Percentiles rank a stretch among this genome's conserved stretches.
Evolutionary conservation across 1,140 invertebrate genomes (phyloP).

Genomic region (Zaprionus ornatus): DNA sequence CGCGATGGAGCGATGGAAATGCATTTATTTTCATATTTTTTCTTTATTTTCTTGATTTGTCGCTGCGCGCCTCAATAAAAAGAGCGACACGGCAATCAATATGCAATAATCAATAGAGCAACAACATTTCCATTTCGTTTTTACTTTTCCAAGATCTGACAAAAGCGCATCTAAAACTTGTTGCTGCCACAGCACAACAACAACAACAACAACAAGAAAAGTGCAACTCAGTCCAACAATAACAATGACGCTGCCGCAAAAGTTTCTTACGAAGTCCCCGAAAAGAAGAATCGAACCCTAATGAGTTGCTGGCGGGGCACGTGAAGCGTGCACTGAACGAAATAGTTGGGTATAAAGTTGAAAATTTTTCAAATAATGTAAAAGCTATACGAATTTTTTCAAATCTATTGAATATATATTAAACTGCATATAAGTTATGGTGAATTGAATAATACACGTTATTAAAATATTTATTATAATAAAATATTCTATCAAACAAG

Average conservation of each 20-base stretch:
- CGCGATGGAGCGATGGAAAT: conserved; percentile 41
- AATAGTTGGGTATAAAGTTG: not conserved
- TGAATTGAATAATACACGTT: not conserved
- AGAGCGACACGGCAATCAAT: conserved; percentile 75
- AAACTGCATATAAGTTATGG: not conserved
- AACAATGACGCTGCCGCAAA: conserved; percentile 78
- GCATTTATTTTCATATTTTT: conserved; percentile 65
- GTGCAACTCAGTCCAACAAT: conserved; percentile 58
- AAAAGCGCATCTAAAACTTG: conserved; percentile 78
- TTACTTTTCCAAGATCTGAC: conserved; percentile 56
- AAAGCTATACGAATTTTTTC: not conserved
- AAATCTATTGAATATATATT: not conserved
- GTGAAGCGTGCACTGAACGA: conserved; percentile 27
- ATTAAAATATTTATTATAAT: too few relatives aligned
- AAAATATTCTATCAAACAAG: too few relatives aligned
- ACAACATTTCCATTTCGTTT: conserved; percentile 71
- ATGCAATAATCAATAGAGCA: conserved; percentile 81
- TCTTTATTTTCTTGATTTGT: conserved; percentile 60
- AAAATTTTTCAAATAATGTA: not conserved
- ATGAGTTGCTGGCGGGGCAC: conserved; percentile 63
- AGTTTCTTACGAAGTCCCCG: conserved; percentile 73
- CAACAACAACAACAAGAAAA: conserved; percentile 37
- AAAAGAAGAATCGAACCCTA: conserved; percentile 82
- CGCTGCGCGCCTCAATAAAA: conserved; percentile 76
- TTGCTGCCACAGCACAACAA: conserved; percentile 32